Base-by-base conservation (phyloP, 2,797 vertebrate genomes). In the Ambastaia sidthimunki region DNA sequence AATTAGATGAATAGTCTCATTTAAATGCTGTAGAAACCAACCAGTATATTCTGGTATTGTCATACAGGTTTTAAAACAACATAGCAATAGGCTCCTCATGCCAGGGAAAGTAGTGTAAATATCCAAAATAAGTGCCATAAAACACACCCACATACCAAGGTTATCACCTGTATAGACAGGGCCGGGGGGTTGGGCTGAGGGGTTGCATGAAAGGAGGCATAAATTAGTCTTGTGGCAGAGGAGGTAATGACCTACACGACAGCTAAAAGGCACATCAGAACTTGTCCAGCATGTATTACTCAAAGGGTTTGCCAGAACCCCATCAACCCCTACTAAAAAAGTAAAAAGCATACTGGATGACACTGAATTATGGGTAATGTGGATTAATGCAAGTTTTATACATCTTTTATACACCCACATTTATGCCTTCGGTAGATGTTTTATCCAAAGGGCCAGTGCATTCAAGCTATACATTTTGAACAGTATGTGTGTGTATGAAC, bases 261-360 rank as follows among this genome's bases (percentile, higher is more conserved):
- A 80, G 55, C 57, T 41, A 62, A 31, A 62, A 78, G 83, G 90
- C 91, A 75, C 80, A 92, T 92, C 90, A 86, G 84, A 88, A 92
- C 92, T 89, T 89, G 92, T 88, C 86, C 37, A 88, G 84, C 82
- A 85, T 89, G 90, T 85, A 69, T 76, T 50, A 54, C 71, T 69
- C 76, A 54, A 80, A 80, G 65, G 10, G 52, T 16, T 12, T 85
- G 89, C 71, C 80, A 88, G 75, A 79, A 82, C 79, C 52, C 71
- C 47, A 21, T 87, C 82, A 83, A 60, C 85, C 85, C 80, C 16
- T 59, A 55, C 34, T 63, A n/a, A 69, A 50, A 59, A 4, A 28
- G 11, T 6, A 48, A 78, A 71, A 54, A 44, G 21, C 25, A 59
- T 73, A 9, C 41, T 80, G 34, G 34, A 57, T 75, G 55, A 72